These are phyloP conservation scores for Actinia tenebrosa DNA, from an alignment of 64 coral and sea anemone species.

Conservation along the genomic window DNA sequence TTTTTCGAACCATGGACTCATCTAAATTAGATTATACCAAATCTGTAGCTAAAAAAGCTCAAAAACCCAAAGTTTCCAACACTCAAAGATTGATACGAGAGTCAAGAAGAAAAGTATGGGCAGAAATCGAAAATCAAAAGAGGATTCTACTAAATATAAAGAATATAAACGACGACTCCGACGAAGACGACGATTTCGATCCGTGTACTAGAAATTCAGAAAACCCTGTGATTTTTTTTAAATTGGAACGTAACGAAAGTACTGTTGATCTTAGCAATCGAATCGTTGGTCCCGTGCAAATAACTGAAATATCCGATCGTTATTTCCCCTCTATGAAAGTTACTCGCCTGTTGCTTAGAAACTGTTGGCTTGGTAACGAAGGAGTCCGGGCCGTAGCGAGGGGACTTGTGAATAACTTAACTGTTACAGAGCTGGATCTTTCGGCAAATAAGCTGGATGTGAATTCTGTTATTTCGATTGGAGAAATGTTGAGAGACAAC, in stretches of 20 bases:
- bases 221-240: conserved; percentile 53
- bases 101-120: neutral
- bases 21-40: neutral
- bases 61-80: neutral
- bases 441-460: conserved; percentile 42
- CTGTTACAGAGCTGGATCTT: conserved; percentile 49
- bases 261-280: conserved; percentile 37
- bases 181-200: neutral
- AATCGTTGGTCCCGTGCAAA: conserved; percentile 11
- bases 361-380: conserved; percentile 57
- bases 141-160: neutral
- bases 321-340: conserved; percentile 30
- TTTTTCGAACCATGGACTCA: neutral
- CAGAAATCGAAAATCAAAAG: neutral
- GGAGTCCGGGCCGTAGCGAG: conserved; percentile 41
- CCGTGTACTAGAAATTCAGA: neutral
- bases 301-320: conserved; percentile 10
- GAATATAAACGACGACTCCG: neutral
- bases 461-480: conserved; percentile 21
- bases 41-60: no score
- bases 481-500: conserved; percentile 41
- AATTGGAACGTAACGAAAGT: conserved; percentile 31
- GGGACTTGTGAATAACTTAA: conserved; percentile 36
- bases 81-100: neutral
- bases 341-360: conserved; percentile 38